A percentile compares a stretch with the other conserved stretches of the same genome.
Conservation (phyloP, 1,140 invertebrate species). For the Grapholita molesta region DNA sequence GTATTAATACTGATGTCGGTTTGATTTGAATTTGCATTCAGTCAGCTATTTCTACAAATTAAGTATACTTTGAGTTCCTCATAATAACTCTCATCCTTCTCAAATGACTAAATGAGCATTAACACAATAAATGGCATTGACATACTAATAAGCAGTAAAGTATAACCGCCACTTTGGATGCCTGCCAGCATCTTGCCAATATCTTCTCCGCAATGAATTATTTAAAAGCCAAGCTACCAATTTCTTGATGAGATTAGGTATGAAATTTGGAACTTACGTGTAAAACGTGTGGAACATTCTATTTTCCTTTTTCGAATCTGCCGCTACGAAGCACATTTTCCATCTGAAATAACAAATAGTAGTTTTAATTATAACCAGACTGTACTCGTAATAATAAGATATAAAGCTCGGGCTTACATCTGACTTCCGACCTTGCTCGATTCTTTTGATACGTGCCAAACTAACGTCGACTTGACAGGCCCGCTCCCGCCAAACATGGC, state of each 20-base stretch:
- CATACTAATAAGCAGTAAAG: conserved; percentile 1
- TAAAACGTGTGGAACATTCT: not conserved
- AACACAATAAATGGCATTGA: not conserved
- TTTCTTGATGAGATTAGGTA: not conserved
- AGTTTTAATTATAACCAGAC: not conserved
- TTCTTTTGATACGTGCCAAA: conserved; percentile 70
- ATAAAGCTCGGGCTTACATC: conserved; percentile 35
- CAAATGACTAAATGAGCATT: not conserved
- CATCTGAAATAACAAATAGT: not conserved
- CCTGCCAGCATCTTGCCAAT: not conserved
- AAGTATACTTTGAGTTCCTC: not conserved
- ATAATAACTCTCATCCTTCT: not conserved
- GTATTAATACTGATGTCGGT: no score
- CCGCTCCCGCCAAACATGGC: conserved; percentile 75
- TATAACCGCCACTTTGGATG: not conserved
- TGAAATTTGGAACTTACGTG: not conserved
- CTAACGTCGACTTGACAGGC: conserved; percentile 73
- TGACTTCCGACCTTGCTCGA: conserved; percentile 68
- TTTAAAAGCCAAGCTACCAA: not conserved
- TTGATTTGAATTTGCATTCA: no score
- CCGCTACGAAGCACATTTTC: no score
- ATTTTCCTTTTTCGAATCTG: not conserved
- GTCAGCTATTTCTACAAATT: not conserved
- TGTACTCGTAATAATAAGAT: conserved; percentile 36
- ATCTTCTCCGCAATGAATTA: not conserved